Evolutionary conservation across 2,113 vertebrate genomes (phyloP), one percentile per base, ranked within the genome.

Genomic region (Edolisoma coerulescens): DNA sequence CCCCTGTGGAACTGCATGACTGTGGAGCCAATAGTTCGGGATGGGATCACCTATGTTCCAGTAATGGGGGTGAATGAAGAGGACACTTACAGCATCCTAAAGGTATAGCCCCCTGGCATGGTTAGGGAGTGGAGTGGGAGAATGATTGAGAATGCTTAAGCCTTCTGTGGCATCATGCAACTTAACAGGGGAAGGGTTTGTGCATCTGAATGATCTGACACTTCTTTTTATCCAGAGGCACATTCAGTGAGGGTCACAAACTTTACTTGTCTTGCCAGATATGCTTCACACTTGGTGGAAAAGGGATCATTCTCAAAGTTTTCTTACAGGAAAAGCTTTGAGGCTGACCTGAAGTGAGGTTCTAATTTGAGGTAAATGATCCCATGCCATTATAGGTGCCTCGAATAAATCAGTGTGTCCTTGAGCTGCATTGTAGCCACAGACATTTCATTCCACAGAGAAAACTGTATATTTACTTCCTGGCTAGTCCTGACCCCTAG

Each of bases 41-140:
- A 96, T 33, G 98, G 98, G 26, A 85, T 97, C 68, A 81, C 85
- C 30, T 98, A 97, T 61, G 26, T 74, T 37, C 94, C 98, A 24
- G 61, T 95, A 84, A 47, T 17, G 39, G 74, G 39, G 16, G 10
- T 0, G 4, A 45, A 91, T 1, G 96, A 97, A 89, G 92, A 91
- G 4, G 97, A 97, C 35, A 18, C 94, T 79, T 97, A 96, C 45
- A 69, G 57, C 67, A 97, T 97, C 85, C 70, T 97, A 33, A 94
- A 94, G 95, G 97, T 97, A 81, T 11, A 84, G 11, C 4, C 19
- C 23, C 50, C 23, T 71, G 37, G 20, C 13, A 52, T 39, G 49
- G 11, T 53, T 89, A 32, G n/a, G 42, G n/a, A 16, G 16, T 33
- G 28, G 57, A 64, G 8, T 64, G 53, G n/a, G 61, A 71, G 23